Evolutionary conservation across 2,888 invertebrate genomes (phyloP), one percentile per base, ranked within the genome.

Genomic region (Cosmia pyralina): DNA sequence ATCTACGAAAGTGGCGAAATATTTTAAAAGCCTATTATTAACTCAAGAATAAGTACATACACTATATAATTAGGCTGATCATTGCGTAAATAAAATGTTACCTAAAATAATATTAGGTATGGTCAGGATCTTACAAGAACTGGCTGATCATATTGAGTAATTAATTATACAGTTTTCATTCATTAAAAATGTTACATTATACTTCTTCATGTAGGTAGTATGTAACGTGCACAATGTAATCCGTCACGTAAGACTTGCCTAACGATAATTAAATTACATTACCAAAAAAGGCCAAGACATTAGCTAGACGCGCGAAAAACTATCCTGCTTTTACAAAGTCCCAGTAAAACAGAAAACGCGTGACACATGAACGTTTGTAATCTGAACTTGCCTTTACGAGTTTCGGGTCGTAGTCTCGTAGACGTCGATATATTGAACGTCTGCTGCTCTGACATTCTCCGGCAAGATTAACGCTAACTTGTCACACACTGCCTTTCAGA

Each of bases 391-490:
- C 48, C 66, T 67, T 69, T 68, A 81, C 60, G 66, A 77, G 41
- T 67, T 77, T 72, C 57, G 58, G 55, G 28, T 66, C 34, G 55
- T 22, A 60, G 34, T 62, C 41, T 77, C 13, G 60, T 52, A 58
- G 41, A 72, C 58, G 62, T 62, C 79, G 65, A 81, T 83, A 60
- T 69, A 81, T 81, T 74, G 52, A 59, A 74, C 57, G 74, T 78
- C 77, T 75, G 41, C 13, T 44, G 55, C 57, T 44, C 72, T 57
- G 80, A 71, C 58, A 71, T 81, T 79, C 74, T 62, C 50, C 34
- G 28, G 41, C 63, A 79, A 83, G 69, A 83, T 83, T 81, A 81
- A 83, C 68, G 64, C 57, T 59, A 22, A 41, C 68, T 71, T 79
- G 79, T 82, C 83, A 60, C 70, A 66, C 67, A 75, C 28, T 68